Conservation (phyloP, 2,113 vertebrate genomes). For the Suricata suricatta region DNA sequence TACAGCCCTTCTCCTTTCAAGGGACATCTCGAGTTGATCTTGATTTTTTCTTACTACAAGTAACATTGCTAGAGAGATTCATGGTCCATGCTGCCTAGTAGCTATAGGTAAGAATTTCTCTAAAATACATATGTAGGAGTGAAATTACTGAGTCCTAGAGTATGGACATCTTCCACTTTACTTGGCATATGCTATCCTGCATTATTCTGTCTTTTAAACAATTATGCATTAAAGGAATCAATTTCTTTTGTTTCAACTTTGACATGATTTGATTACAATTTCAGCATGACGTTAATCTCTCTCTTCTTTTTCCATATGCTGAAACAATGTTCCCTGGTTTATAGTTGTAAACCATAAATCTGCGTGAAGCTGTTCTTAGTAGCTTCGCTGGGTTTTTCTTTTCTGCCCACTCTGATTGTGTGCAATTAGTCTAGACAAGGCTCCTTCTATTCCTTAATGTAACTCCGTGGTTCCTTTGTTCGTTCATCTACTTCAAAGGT, state of each 20-base stretch:
- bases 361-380: neutral
- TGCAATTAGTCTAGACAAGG: neutral
- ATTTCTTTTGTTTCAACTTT: neutral
- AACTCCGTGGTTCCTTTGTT: neutral
- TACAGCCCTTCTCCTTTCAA: neutral
- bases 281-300: neutral
- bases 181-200: neutral
- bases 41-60: neutral
- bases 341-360: neutral
- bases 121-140: neutral
- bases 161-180: neutral
- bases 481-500: neutral
- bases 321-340: neutral
- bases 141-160: neutral
- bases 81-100: neutral
- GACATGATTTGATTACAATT: neutral
- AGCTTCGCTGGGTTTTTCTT: neutral
- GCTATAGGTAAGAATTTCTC: neutral
- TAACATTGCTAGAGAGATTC: neutral
- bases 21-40: conserved; percentile 1
- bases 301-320: neutral
- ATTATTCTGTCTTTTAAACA: neutral
- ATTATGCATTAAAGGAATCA: neutral
- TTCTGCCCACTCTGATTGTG: neutral
- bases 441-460: neutral